Percentiles rank a stretch among this genome's conserved stretches.
These are phyloP conservation scores for Triplophysa tibetana DNA, from an alignment of 2,113 vertebrate genomes.

Conservation along the genomic window DNA sequence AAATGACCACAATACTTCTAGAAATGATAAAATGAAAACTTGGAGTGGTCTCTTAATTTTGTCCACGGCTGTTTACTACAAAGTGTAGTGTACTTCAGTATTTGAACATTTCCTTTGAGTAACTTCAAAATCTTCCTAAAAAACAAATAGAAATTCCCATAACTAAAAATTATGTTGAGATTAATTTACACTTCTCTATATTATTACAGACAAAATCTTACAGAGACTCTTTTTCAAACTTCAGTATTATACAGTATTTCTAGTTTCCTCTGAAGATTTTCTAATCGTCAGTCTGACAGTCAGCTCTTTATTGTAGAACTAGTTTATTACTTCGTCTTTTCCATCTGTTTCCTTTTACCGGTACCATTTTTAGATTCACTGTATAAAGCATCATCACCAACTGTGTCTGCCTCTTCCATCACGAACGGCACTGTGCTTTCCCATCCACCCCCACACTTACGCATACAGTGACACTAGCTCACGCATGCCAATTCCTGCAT, in stretches of 20 bases:
- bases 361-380: constrained; percentile 11
- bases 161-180: background rate
- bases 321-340: background rate
- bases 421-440: constrained; percentile 19
- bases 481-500: constrained; percentile 20
- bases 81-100: too few relatives aligned
- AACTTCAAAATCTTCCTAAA: too few relatives aligned
- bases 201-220: too few relatives aligned
- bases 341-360: constrained; percentile 6
- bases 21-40: too few relatives aligned
- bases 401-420: constrained; percentile 35
- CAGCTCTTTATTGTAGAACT: too few relatives aligned
- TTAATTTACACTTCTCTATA: background rate
- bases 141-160: too few relatives aligned
- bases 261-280: background rate
- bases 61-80: too few relatives aligned
- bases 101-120: too few relatives aligned
- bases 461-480: constrained; percentile 12
- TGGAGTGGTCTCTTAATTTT: too few relatives aligned
- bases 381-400: constrained; percentile 13
- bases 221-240: background rate
- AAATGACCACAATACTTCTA: too few relatives aligned
- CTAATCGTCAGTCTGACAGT: too few relatives aligned
- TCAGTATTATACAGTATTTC: background rate
- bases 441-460: constrained; percentile 47